Evolutionary conservation across 2,113 vertebrate genomes (phyloP), one percentile per base, ranked within the genome.

Genomic region (Corythoichthys intestinalis): DNA sequence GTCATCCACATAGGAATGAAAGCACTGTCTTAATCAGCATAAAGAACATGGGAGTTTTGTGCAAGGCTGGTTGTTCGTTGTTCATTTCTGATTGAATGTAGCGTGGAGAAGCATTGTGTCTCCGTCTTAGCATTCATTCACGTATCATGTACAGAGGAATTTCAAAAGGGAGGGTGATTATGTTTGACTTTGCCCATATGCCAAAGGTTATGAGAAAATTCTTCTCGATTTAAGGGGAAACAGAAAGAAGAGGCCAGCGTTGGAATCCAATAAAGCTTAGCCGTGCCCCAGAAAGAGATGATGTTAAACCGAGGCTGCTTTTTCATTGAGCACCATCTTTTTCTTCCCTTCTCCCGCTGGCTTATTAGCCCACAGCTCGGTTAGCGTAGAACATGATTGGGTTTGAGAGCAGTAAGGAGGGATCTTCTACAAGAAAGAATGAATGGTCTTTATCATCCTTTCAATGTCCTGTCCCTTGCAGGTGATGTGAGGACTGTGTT

Each of bases 251-350:
- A 76, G 82, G 76, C 41, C 12, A 15, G 41, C 8, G 20, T 63
- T 63, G n/a, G 83, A 90, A 90, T 91, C 84, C 82, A 90, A 91
- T 90, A 89, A 86, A 86, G 85, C 84, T 85, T 77, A 88, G 82
- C 81, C 12, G 73, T 86, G 88, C 80, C 83, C 83, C 74, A 79
- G 88, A 85, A 84, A 85, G 77, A 77, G 84, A 72, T 74, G 84
- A 87, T 80, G 83, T 87, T 89, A 91, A 91, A 90, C 76, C 67
- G 56, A 78, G 76, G 82, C 83, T 79, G 84, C 72, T 87, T 86
- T 87, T 89, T 90, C 86, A 89, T 90, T 89, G 87, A 80, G 71
- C 78, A 75, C 79, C 79, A n/a, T 70, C 65, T 76, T 80, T 82
- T 77, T 69, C 69, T 73, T 78, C 80, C n/a, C 58, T 77, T 72